Percentiles rank a stretch among this genome's conserved stretches.
Evolutionary conservation across 2,113 vertebrate genomes (phyloP).

Genomic region (Nerophis lumbriciformis): DNA sequence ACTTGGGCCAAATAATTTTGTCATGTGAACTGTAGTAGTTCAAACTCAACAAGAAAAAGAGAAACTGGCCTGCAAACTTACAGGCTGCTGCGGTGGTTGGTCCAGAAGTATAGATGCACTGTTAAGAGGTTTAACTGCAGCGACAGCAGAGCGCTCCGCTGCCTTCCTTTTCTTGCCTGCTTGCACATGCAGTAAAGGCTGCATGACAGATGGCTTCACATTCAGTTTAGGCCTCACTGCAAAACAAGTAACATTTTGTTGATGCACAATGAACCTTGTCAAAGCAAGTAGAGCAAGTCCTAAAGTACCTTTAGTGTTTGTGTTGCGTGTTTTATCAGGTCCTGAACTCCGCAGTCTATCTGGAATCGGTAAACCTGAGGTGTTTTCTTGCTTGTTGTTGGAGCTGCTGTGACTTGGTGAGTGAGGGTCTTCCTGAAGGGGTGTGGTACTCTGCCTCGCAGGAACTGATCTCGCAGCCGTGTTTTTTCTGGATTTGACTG

Average conservation of each 20-base stretch:
- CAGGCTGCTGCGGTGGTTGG: slow-evolving; percentile 18
- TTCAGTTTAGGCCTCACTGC: slow-evolving; percentile 82
- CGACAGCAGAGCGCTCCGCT: slow-evolving; percentile 72
- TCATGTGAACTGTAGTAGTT: no score
- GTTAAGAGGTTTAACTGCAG: slow-evolving; percentile 82
- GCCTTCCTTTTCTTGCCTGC: slow-evolving; percentile 74
- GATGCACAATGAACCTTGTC: not conserved
- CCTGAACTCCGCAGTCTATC: not conserved
- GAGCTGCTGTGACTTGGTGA: slow-evolving; percentile 6
- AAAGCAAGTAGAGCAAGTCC: no score
- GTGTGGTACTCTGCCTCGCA: not conserved
- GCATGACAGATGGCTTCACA: slow-evolving; percentile 80
- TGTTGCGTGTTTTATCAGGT: slow-evolving; percentile 6
- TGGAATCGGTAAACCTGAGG: not conserved
- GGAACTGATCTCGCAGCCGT: slow-evolving; percentile 1
- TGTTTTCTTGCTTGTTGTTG: slow-evolving; percentile 7
- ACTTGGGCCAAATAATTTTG: no score
- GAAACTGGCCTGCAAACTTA: slow-evolving; percentile 27
- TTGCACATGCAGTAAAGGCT: slow-evolving; percentile 65
- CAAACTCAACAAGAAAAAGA: no score
- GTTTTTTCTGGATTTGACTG: slow-evolving; percentile 30
- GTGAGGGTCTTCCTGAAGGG: not conserved
- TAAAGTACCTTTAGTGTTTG: slow-evolving; percentile 61
- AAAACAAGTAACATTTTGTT: slow-evolving; percentile 15
- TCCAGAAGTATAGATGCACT: slow-evolving; percentile 27